These are phyloP conservation scores for Eugnorisma glareosa DNA, from an alignment of 2,888 invertebrate species.

Conservation along the genomic window DNA sequence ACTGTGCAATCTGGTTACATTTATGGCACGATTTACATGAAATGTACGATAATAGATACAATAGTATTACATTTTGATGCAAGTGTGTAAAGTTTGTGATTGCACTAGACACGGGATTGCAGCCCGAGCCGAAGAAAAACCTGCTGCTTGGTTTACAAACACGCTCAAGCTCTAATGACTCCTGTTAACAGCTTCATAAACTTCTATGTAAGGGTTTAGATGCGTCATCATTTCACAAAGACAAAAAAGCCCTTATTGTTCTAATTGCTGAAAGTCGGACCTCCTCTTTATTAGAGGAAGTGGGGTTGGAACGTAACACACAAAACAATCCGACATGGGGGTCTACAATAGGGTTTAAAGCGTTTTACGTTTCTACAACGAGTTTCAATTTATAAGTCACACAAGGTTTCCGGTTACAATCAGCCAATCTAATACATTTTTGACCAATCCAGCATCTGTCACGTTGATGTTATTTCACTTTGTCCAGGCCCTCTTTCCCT, in stretches of 20 bases:
- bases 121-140: not conserved
- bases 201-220: not conserved
- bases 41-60: not conserved
- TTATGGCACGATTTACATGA: slow-evolving; percentile 17
- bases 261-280: no score
- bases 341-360: not conserved
- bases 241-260: not conserved
- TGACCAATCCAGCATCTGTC: not conserved
- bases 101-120: not conserved
- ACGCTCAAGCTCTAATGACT: not conserved
- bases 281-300: not conserved
- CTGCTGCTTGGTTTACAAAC: not conserved
- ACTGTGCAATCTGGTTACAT: slow-evolving; percentile 21
- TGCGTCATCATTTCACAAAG: not conserved
- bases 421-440: not conserved
- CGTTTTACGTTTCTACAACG: not conserved
- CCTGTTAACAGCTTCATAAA: not conserved
- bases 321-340: not conserved
- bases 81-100: not conserved
- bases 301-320: no score
- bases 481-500: not conserved
- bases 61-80: not conserved
- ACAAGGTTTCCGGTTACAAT: not conserved
- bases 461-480: not conserved
- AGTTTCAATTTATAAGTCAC: no score